These are phyloP conservation scores for Erebia epiphron DNA, from an alignment of 2,888 invertebrate species.

Conservation along the genomic window DNA sequence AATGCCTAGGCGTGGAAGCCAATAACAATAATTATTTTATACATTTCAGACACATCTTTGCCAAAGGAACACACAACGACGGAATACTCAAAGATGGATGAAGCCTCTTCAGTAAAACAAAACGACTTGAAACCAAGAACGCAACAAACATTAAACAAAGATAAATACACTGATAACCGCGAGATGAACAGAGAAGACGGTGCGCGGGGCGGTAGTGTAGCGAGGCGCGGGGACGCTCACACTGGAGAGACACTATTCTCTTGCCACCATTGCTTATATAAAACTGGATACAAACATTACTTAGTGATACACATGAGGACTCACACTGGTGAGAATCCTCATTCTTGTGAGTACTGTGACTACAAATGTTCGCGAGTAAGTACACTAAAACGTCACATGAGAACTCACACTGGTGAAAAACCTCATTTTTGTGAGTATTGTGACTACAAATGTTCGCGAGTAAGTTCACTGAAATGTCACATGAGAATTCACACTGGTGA, in stretches of 20 bases:
- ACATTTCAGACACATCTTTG: background rate
- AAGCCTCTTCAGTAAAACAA: background rate
- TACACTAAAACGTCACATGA: background rate
- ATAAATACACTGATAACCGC: background rate
- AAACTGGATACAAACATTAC: background rate
- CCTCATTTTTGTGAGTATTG: background rate
- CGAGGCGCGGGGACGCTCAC: background rate
- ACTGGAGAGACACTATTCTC: background rate
- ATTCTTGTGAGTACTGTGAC: background rate
- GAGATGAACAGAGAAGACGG: background rate
- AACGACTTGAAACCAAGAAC: background rate
- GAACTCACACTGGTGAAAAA: background rate
- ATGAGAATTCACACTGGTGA: too few relatives aligned
- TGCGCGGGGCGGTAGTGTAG: background rate
- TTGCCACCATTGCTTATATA: background rate
- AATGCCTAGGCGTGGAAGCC: background rate
- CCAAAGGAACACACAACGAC: background rate
- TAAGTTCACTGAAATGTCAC: too few relatives aligned
- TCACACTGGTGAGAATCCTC: background rate
- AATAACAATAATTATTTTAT: background rate
- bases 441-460: too few relatives aligned
- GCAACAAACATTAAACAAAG: background rate
- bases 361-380: background rate
- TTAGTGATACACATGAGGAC: background rate
- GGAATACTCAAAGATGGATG: background rate